Evolutionary conservation across 2,888 invertebrate genomes (phyloP), one percentile per base, ranked within the genome.

Genomic region (Pristionchus maxplancki): DNA sequence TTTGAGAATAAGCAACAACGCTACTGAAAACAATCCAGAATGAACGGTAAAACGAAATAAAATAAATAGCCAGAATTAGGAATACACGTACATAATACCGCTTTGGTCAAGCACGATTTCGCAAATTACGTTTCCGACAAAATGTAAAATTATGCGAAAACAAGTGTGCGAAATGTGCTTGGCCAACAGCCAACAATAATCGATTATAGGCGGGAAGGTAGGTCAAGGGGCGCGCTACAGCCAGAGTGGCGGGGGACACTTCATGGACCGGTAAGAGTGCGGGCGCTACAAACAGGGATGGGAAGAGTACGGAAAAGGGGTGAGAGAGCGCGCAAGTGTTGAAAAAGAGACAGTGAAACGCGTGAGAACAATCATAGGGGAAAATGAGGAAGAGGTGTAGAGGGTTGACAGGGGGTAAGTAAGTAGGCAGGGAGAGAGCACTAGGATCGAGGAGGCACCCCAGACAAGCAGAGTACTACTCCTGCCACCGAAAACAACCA

Each of bases 91-190:
- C 6, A 20, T 1, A 37, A 37, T 37, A 34, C 71, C 31, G 71
- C 71, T 37, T 71, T 71, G 71, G 24, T 37, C 71, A 71, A 71
- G 37, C 71, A 71, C 40, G 20, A 71, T 71, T 71, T 71, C 71
- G 71, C 71, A 71, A 31, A 28, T 2, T 6, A 3, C 34, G 67
- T 67, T 67, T 50, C 34, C 34, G 67, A 13, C 17, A 34, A 64
- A 34, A 20, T 2, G 9, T 44, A n/a, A 24, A 9, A 6, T 71
- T 20, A 40, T 6, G 37, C 71, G 37, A 37, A 71, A 71, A 71
- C 71, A 37, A 37, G n/a, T n/a, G 58, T 71, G 71, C 71, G 71
- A 71, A 71, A 40, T 71, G 71, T 71, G 71, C 71, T 71, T 71
- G 71, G 8, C 9, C 71, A 71, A 71, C 71, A 37, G 37, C 17